Percentiles rank a stretch among this genome's conserved stretches.
phyloP scores from a whole-genome alignment of 2,888 invertebrate species.

The Pseudanteris insignis region DNA sequence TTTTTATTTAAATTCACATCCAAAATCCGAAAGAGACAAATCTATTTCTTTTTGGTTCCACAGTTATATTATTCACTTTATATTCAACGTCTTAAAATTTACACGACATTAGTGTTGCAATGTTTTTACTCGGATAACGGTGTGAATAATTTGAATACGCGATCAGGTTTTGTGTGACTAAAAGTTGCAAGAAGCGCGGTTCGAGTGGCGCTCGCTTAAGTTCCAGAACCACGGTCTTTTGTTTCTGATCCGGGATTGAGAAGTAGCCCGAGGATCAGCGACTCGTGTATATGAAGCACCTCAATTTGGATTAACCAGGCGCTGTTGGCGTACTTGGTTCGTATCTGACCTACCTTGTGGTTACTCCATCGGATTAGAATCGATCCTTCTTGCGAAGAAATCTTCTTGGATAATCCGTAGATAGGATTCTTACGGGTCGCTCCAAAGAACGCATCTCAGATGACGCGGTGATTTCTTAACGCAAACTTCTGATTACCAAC shows the following conservation, averaged over 20 bases:
- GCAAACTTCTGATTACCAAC: conserved; percentile 24
- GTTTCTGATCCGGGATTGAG: conserved; percentile 39
- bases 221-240: conserved; percentile 34
- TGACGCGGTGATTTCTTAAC: conserved; percentile 23
- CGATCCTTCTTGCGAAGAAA: conserved; percentile 40
- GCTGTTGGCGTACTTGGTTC: conserved; percentile 52
- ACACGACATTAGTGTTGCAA: too few species aligned
- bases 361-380: conserved; percentile 60
- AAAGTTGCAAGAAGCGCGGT: conserved; percentile 16
- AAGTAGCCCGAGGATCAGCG: conserved; percentile 42
- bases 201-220: conserved; percentile 16
- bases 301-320: conserved; percentile 61
- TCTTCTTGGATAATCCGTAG: conserved; percentile 35
- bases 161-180: conserved; percentile 20
- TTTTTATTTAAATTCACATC: too few species aligned
- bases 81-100: too few species aligned
- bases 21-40: too few species aligned
- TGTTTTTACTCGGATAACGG: too few species aligned
- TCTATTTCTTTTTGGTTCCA: too few species aligned
- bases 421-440: conserved; percentile 22
- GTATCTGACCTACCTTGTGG: conserved; percentile 52
- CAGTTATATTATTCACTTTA: too few species aligned
- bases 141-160: too few species aligned
- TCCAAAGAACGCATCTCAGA: conserved; percentile 14
- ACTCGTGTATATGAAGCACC: conserved; percentile 56